phyloP scores from a whole-genome alignment of 1,140 invertebrate species.

The Drosophila persimilis region DNA sequence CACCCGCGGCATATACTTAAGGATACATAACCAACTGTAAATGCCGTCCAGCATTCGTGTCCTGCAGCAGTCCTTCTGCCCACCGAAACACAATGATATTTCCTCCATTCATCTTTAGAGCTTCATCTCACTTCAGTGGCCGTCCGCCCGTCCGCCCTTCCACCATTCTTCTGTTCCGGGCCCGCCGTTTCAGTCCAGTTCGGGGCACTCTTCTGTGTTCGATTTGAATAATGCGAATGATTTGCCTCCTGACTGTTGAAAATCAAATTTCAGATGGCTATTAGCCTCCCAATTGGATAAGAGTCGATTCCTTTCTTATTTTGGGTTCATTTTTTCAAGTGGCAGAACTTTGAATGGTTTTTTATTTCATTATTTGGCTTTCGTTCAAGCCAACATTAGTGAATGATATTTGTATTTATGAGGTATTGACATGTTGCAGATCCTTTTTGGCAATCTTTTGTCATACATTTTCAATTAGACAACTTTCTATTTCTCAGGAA shows the following conservation, averaged over 20 bases:
- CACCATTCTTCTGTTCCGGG: too few relatives aligned
- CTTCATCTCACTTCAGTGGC: conserved; percentile 19
- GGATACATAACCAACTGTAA: conserved; percentile 59
- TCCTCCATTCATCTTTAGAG: background rate
- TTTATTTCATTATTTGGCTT: too few relatives aligned
- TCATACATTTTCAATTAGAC: too few relatives aligned
- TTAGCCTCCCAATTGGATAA: conserved; percentile 62
- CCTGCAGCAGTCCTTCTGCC: too few relatives aligned
- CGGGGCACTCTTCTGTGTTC: background rate
- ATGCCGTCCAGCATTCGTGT: conserved; percentile 47
- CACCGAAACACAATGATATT: conserved; percentile 47
- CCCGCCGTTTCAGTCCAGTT: too few relatives aligned
- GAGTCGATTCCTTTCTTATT: background rate
- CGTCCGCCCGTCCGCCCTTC: too few relatives aligned
- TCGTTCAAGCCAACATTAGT: too few relatives aligned
- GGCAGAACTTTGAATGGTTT: background rate
- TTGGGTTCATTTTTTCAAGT: background rate
- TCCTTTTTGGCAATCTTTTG: too few relatives aligned
- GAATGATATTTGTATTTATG: too few relatives aligned
- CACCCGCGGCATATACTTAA: conserved; percentile 48
- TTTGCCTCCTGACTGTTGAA: conserved; percentile 41
- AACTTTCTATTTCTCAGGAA: too few relatives aligned
- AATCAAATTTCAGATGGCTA: conserved; percentile 45
- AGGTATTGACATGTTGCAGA: too few relatives aligned
- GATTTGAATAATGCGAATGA: conserved; percentile 62